Evolutionary conservation across 2,888 invertebrate genomes (phyloP).

Genomic region (Onthophagus sagittarius): DNA sequence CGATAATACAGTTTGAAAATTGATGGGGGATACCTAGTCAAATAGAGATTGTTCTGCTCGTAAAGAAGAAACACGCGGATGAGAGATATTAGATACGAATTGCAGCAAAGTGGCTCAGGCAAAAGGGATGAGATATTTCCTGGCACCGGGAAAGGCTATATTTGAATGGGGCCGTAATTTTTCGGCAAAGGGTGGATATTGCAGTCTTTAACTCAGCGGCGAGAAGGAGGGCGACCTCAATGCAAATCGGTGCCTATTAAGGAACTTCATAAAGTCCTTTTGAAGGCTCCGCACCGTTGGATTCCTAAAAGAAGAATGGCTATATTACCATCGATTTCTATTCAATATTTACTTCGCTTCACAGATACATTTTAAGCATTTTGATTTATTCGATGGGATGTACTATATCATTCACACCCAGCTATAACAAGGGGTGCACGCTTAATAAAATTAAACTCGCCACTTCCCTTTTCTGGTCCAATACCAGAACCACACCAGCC

Average conservation of each 20-base stretch:
- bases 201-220: not conserved
- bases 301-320: not conserved
- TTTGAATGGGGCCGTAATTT: not conserved
- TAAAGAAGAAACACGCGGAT: not conserved
- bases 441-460: slow-evolving; percentile 2
- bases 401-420: not conserved
- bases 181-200: not conserved
- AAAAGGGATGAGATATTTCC: not conserved
- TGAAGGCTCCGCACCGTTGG: not conserved
- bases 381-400: no score
- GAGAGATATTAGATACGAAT: not conserved
- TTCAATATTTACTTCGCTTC: no score
- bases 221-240: not conserved
- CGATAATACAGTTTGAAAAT: not conserved
- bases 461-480: not conserved
- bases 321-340: no score
- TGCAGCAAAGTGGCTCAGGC: not conserved
- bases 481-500: not conserved
- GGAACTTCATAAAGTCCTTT: not conserved
- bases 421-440: not conserved
- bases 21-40: not conserved
- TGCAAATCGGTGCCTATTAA: not conserved
- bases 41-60: not conserved
- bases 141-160: not conserved
- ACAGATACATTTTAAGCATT: no score